These are phyloP conservation scores for Microctenopoma stevenorrisi DNA, from an alignment of 2,797 vertebrate species.

Conservation along the genomic window DNA sequence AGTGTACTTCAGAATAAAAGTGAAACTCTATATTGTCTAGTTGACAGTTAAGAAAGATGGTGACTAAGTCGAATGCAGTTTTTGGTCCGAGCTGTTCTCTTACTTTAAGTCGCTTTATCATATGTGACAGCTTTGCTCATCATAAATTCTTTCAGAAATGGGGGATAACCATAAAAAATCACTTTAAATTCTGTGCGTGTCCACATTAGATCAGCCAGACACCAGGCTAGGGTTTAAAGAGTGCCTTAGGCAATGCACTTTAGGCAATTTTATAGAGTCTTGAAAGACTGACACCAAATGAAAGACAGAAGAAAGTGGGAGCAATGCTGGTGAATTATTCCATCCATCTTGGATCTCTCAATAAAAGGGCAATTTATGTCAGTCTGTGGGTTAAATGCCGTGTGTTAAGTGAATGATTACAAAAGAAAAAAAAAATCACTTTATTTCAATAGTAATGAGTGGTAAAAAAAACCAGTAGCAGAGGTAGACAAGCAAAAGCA, in stretches of 20 bases:
- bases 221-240: slow-evolving; percentile 29
- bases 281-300: slow-evolving; percentile 60
- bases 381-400: slow-evolving; percentile 32
- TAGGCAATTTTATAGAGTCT: slow-evolving; percentile 57
- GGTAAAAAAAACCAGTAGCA: slow-evolving; percentile 10
- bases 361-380: slow-evolving; percentile 57
- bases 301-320: slow-evolving; percentile 37
- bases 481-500: slow-evolving; percentile 7
- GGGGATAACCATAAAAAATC: slow-evolving; percentile 19
- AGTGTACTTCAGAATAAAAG: slow-evolving; percentile 30
- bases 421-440: slow-evolving; percentile 36
- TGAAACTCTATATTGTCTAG: slow-evolving; percentile 17
- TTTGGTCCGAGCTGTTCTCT: slow-evolving; percentile 14
- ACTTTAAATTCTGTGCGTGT: slow-evolving; percentile 47
- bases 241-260: slow-evolving; percentile 45
- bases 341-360: slow-evolving; percentile 62
- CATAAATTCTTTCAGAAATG: not conserved
- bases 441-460: slow-evolving; percentile 35
- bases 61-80: slow-evolving; percentile 1
- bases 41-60: slow-evolving; percentile 18
- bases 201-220: slow-evolving; percentile 50
- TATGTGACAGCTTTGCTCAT: slow-evolving; percentile 3
- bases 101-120: slow-evolving; percentile 8
- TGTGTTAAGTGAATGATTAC: slow-evolving; percentile 35
- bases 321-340: slow-evolving; percentile 53